Evolutionary conservation across 1,140 invertebrate genomes (phyloP), one percentile per base, ranked within the genome.

Genomic region (Andrena cerasifolii): DNA sequence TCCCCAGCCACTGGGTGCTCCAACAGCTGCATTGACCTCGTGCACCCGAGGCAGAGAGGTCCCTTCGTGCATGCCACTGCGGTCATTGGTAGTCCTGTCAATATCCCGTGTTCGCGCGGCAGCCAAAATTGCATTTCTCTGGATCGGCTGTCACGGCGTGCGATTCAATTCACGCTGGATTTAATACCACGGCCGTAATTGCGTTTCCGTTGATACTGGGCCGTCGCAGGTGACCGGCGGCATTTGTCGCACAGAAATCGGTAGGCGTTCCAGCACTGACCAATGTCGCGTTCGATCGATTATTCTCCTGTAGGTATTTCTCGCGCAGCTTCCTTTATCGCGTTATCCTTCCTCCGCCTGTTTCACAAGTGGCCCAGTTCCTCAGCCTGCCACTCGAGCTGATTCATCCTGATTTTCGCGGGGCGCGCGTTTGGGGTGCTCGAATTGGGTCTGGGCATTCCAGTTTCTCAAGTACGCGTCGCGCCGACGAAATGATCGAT

Each of bases 161-260:
- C 70, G 65, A 79, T 79, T 83, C 68, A 74, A 82, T 82, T 82
- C 74, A 61, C 33, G 45, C 31, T 33, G 49, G 58, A 77, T 65
- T 83, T 83, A 84, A 67, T 75, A 79, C n/a, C 73, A 66, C 82
- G 82, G 75, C 59, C 31, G 68, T 71, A 83, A 83, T 83, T 77
- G 61, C 74, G 56, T 82, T 82, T 67, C 56, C 47, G 74, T 56
- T 45, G 66, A 66, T 66, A 47, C 12, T n/a, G 16, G 16, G 49
- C 8, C 49, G 49, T 51, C 49, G 21, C 26, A 14, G 73, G 28
- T 49, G 51, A 28, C 63, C 65, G 51, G 28, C 49, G 77, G 33
- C 59, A 31, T 70, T 51, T 66, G 36, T 65, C 26, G 59, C n/a
- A n/a, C 21, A 16, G 16, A 18, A 24, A 65, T 49, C 62, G 40